Base-by-base conservation (phyloP, 1,140 invertebrate genomes). In the Megathymus violae region DNA sequence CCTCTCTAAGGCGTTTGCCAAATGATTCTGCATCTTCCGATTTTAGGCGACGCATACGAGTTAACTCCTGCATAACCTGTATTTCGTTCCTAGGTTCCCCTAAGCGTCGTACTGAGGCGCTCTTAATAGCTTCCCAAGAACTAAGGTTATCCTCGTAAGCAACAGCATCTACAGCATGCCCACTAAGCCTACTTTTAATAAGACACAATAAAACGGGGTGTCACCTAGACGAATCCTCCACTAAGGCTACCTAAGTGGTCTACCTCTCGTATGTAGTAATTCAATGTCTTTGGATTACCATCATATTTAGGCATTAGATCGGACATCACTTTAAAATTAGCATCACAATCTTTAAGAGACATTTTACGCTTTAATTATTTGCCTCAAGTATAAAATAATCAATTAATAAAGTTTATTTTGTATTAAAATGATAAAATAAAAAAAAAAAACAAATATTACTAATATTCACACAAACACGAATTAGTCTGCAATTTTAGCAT, bases 41-140 rank as follows among this genome's bases (percentile, higher is more conserved):
- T 31, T 62, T 56, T 7, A 50, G n/a, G 7, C 43, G 25, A 50
- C 65, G 52, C 13, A 36, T 48, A 1, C 60, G 27, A 3, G 52
- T 62, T 11, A 67, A 41, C 41, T 67, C 59, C 25, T 58, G 65
- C 51, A 67, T 67, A 0, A 67, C 22, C 17, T 67, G 59, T n/a
- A 62, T 67, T 46, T 67, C 64, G 14, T 61, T 67, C n/a, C 58
- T 41, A 16, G 60, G 59, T 41, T 67, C 65, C 6, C 65, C 65
- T 43, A 67, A 31, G 5, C 65, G 36, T 13, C 59, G 27, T 19
- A 54, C 6, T 44, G 63, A 17, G 5, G 65, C 65, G 13, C 3
- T 19, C 10, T 68, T 68, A 40, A 68, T 68, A 0, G 38, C 25
- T 19, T 16, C 25, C 65, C 65, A 68, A 2, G 52, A 27, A 14